These are phyloP conservation scores for Toxonevra muliebris DNA, from an alignment of 2,888 invertebrate genomes.

Conservation along the genomic window DNA sequence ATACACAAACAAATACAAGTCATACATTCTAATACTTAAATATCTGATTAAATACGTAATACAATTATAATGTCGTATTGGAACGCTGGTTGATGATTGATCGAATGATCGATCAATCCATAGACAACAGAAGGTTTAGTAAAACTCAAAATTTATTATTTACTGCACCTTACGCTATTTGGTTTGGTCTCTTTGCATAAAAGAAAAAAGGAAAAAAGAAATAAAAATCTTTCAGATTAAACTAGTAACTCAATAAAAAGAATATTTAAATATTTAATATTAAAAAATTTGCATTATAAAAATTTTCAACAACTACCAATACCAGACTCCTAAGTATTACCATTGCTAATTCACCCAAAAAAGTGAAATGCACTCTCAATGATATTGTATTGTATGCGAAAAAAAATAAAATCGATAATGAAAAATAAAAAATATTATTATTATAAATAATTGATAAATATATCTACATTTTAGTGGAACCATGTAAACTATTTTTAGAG, in stretches of 20 bases:
- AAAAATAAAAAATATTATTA: constrained; percentile 18
- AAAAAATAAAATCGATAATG: constrained; percentile 12
- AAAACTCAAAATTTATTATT: no score
- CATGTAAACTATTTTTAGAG: constrained; percentile 66
- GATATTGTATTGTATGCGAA: not conserved
- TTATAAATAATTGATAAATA: constrained; percentile 43
- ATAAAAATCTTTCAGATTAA: no score
- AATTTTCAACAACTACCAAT: not conserved
- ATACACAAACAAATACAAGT: not conserved
- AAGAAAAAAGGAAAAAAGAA: no score
- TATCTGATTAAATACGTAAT: no score
- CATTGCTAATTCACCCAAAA: constrained; percentile 3
- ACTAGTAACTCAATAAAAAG: no score
- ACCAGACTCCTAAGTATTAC: constrained; percentile 2
- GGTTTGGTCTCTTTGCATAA: no score
- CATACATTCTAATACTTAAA: no score
- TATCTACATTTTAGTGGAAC: constrained; percentile 61
- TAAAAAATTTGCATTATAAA: constrained; percentile 19
- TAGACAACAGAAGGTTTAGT: no score
- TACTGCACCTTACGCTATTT: no score
- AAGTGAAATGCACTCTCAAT: not conserved
- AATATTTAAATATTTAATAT: not conserved
- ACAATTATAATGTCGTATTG: no score
- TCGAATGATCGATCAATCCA: no score
- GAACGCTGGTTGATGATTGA: no score